phyloP scores from a whole-genome alignment of 1,140 invertebrate species.

The Dreissena polymorpha region DNA sequence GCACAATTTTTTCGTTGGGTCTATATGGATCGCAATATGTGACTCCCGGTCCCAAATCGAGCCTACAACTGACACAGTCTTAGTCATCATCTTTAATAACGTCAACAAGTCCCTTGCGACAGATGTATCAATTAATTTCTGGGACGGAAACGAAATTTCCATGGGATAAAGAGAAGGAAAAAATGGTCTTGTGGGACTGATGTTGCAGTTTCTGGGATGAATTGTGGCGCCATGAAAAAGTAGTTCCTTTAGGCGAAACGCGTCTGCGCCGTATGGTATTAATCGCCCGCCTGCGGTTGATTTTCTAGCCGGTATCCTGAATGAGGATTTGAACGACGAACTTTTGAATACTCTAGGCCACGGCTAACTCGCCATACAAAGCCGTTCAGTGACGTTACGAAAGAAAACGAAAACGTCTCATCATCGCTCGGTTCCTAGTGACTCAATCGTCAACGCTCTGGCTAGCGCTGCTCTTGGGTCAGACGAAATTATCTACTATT shows the following conservation, averaged over 20 bases:
- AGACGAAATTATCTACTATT: conserved; percentile 31
- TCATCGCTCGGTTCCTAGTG: neutral
- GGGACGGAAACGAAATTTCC: conserved; percentile 39
- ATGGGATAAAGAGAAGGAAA: conserved; percentile 32
- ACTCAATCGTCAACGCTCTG: conserved; percentile 35
- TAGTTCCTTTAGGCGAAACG: neutral
- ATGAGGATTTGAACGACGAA: conserved; percentile 49
- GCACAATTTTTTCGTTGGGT: conserved; percentile 22
- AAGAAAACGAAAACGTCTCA: conserved; percentile 17
- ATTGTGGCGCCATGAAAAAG: neutral
- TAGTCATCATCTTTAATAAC: no score
- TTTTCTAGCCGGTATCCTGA: conserved; percentile 47
- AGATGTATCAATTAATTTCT: neutral
- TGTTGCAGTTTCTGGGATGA: neutral
- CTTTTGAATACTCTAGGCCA: conserved; percentile 28
- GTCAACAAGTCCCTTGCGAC: conserved; percentile 3
- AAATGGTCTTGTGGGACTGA: neutral
- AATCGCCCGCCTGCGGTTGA: conserved; percentile 11
- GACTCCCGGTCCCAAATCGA: conserved; percentile 7
- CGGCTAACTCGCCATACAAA: neutral
- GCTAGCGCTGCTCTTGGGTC: conserved; percentile 17
- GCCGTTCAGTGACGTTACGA: neutral
- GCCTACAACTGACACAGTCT: conserved; percentile 6
- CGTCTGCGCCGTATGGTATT: neutral
- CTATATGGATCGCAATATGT: conserved; percentile 39